Conservation (phyloP, 2,113 vertebrate genomes). For the Tapirus terrestris region DNA sequence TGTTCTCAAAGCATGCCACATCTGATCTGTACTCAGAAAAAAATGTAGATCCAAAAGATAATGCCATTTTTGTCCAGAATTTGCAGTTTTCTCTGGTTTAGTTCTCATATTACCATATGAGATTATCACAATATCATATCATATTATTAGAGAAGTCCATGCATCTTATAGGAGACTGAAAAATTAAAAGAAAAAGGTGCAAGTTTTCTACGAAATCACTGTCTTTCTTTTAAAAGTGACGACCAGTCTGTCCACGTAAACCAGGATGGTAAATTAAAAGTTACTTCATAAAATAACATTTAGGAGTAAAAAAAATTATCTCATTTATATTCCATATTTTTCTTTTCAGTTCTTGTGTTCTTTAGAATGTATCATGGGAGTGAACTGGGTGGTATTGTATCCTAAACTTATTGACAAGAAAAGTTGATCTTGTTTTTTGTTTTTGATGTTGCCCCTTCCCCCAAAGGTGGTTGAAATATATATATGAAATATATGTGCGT, state of each 20-base stretch:
- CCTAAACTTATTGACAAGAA: background rate
- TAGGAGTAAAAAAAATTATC: slow-evolving; percentile 76
- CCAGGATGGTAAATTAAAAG: slow-evolving; percentile 74
- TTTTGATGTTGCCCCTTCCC: slow-evolving; percentile 42
- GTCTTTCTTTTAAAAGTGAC: slow-evolving; percentile 74
- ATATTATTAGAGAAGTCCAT: slow-evolving; percentile 40
- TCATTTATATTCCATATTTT: slow-evolving; percentile 74
- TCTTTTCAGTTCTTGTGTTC: background rate
- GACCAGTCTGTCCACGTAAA: slow-evolving; percentile 76
- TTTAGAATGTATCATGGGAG: background rate
- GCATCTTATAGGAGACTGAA: slow-evolving; percentile 19
- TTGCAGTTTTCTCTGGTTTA: slow-evolving; percentile 71
- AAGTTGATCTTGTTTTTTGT: slow-evolving; percentile 32
- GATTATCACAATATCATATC: no score
- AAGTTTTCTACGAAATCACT: slow-evolving; percentile 81
- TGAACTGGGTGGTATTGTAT: background rate
- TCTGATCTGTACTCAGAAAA: background rate
- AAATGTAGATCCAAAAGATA: background rate
- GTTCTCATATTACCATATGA: slow-evolving; percentile 66
- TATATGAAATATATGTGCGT: background rate
- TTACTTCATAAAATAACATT: slow-evolving; percentile 78
- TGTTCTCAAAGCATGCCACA: background rate
- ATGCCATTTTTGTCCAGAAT: background rate
- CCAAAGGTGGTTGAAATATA: slow-evolving; percentile 1
- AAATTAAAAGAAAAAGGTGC: slow-evolving; percentile 69